phyloP scores from a whole-genome alignment of 2,113 vertebrate genomes.

The Oxygymnocypris stewartii region DNA sequence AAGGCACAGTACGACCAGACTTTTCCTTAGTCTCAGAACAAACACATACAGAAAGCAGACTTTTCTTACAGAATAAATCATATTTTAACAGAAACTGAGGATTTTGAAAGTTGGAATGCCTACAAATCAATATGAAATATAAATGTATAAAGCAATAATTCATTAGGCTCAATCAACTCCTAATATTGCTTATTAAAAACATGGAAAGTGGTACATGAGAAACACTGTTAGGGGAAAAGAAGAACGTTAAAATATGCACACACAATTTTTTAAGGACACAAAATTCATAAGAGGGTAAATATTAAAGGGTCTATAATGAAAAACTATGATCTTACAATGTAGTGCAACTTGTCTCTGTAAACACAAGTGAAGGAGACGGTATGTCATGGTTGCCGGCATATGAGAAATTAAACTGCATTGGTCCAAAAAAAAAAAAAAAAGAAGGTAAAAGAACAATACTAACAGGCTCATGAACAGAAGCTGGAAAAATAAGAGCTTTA shows the following conservation, averaged over 20 bases:
- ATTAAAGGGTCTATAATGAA: not conserved
- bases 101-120: not conserved
- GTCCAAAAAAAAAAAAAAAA: slow-evolving; percentile 28
- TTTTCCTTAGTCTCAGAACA: slow-evolving; percentile 89
- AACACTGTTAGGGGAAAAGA: not conserved
- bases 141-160: not conserved
- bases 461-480: not conserved
- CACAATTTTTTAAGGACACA: not conserved
- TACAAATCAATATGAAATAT: not conserved
- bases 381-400: not conserved
- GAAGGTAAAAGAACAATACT: not conserved
- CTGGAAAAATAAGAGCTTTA: not conserved
- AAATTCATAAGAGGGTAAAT: not conserved
- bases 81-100: slow-evolving; percentile 58
- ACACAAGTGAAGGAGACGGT: slow-evolving; percentile 30
- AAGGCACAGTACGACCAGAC: slow-evolving; percentile 99
- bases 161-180: not conserved
- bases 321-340: slow-evolving; percentile 22
- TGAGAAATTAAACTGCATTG: not conserved
- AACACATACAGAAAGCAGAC: slow-evolving; percentile 85
- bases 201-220: not conserved
- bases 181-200: slow-evolving; percentile 32
- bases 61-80: slow-evolving; percentile 83
- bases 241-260: not conserved
- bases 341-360: slow-evolving; percentile 52